These are phyloP conservation scores for Rhinogobio ventralis DNA, from an alignment of 2,797 vertebrate genomes.

Conservation along the genomic window DNA sequence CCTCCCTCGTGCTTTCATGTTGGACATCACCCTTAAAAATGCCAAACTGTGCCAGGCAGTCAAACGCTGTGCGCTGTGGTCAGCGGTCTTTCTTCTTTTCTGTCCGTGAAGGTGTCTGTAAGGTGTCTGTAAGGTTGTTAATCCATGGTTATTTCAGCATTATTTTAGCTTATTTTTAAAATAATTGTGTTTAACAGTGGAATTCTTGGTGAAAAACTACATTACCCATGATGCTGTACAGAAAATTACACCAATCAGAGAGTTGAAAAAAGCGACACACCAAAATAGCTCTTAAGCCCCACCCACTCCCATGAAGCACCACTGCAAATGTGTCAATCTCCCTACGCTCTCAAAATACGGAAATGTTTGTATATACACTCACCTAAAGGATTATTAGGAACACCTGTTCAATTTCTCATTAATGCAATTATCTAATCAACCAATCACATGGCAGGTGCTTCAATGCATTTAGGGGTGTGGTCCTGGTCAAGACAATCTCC, in stretches of 20 bases:
- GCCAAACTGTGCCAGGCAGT: slow-evolving; percentile 23
- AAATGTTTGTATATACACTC: no score
- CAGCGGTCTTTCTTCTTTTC: slow-evolving; percentile 5
- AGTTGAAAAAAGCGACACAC: not conserved
- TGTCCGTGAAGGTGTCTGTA: slow-evolving; percentile 9
- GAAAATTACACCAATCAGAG: not conserved
- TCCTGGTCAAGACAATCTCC: no score
- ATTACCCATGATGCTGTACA: not conserved
- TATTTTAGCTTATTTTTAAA: not conserved
- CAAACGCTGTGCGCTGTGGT: not conserved
- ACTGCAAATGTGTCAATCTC: not conserved
- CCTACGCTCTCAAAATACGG: not conserved
- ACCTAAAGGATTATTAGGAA: no score
- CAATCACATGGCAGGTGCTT: no score
- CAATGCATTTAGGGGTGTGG: no score
- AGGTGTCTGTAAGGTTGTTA: no score
- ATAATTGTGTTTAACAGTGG: not conserved
- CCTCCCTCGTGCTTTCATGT: slow-evolving; percentile 53
- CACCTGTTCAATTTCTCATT: no score
- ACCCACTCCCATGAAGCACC: not conserved
- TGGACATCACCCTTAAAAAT: slow-evolving; percentile 42
- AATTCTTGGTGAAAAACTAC: not conserved
- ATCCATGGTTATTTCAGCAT: not conserved
- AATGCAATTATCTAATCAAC: no score
- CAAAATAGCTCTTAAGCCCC: not conserved